Conservation (phyloP, 2,797 vertebrate species). For the Scarus forsteni region DNA sequence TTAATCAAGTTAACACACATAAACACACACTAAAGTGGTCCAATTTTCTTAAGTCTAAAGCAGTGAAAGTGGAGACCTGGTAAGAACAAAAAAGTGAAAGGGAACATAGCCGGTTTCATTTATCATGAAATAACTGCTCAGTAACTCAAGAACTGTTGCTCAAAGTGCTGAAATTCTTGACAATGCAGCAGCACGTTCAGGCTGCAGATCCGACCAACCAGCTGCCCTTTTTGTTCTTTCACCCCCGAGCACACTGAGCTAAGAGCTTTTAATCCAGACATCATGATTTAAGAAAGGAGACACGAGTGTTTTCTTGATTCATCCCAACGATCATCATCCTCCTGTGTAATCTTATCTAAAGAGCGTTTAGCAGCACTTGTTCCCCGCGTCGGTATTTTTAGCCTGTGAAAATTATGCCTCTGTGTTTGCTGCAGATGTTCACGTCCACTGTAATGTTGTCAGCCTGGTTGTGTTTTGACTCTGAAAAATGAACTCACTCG, state of each 20-base stretch:
- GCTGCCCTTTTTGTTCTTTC: background rate
- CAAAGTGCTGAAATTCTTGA: no score
- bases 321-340: conserved; percentile 51
- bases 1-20: no score
- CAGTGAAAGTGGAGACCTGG: no score
- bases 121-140: no score
- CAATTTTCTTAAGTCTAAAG: no score
- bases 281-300: conserved; percentile 40
- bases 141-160: no score
- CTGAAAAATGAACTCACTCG: conserved; percentile 17
- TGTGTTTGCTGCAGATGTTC: conserved; percentile 62
- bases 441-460: conserved; percentile 25
- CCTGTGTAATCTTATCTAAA: conserved; percentile 60
- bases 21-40: no score
- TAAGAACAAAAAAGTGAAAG: no score
- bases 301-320: conserved; percentile 50
- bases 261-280: conserved; percentile 21
- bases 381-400: conserved; percentile 61
- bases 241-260: background rate
- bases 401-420: conserved; percentile 31
- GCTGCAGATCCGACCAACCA: no score
- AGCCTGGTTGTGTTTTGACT: conserved; percentile 23
- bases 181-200: background rate
- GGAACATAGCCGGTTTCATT: no score
- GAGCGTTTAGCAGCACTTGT: conserved; percentile 53